Evolutionary conservation across 2,113 vertebrate species (phyloP).

Genomic region (Scortum barcoo): DNA sequence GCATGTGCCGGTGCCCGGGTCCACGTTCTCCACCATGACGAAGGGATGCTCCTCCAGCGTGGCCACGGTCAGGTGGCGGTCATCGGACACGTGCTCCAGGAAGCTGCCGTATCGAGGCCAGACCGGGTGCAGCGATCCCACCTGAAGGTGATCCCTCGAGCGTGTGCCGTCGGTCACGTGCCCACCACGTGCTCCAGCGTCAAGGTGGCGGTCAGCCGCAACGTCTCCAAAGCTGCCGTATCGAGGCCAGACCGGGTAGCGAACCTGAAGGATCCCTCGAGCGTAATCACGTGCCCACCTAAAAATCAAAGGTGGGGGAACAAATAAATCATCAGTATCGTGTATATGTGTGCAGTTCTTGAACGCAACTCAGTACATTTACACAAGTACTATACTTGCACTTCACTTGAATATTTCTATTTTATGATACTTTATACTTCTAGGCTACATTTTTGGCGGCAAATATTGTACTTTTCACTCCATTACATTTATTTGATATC

Average conservation of each 20-base stretch:
- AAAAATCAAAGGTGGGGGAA: conserved; percentile 20
- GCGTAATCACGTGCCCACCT: conserved; percentile 97
- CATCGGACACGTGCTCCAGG: conserved; percentile 92
- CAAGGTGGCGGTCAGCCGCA: conserved; percentile 93
- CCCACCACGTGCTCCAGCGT: too few relatives aligned
- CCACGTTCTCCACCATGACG: conserved; percentile 96
- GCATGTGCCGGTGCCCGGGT: conserved; percentile 92
- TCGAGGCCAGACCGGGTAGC: conserved; percentile 97
- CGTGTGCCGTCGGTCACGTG: too few relatives aligned
- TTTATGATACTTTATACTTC: background rate
- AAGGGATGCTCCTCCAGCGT: conserved; percentile 98
- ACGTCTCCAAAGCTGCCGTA: conserved; percentile 93
- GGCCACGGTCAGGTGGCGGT: conserved; percentile 94
- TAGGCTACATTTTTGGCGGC: too few relatives aligned
- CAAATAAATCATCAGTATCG: conserved; percentile 12
- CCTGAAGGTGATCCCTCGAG: conserved; percentile 92
- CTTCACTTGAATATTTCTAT: background rate
- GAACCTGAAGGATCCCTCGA: conserved; percentile 93
- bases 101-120: conserved; percentile 96
- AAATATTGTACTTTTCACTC: too few relatives aligned
- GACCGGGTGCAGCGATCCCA: conserved; percentile 96
- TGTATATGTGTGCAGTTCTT: background rate
- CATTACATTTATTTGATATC: too few relatives aligned
- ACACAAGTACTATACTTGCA: background rate
- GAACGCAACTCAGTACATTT: background rate